Base-by-base conservation (phyloP, 2,797 vertebrate species). In the Avahi laniger region DNA sequence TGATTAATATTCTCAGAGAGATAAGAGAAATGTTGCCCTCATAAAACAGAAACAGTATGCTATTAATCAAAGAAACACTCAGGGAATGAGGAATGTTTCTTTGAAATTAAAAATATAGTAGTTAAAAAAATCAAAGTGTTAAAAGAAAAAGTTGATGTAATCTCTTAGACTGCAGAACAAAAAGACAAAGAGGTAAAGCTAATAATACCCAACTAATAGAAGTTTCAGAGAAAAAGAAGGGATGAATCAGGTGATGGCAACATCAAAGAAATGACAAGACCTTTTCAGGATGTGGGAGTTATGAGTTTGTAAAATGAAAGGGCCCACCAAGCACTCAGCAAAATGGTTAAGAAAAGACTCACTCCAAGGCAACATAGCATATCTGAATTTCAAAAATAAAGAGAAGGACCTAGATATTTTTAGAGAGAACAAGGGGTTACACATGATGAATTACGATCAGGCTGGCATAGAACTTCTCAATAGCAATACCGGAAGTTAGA, bases 41-140 rank as follows among this genome's bases (percentile, higher is more conserved):
- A 69, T 88, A 22, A 95, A 75, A 90, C 4, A 86, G n/a, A 91
- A 93, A 72, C 13, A 91, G 17, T 48, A n/a, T 87, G 24, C 33
- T 92, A 35, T 75, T 93, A 92, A 94, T 92, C 59, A 93, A 82
- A 70, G 18, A 86, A 81, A 63, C 15, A 54, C 10, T 86, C 11
- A 89, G 14, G 22, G 28, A 89, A 35, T 65, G 20, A 91, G 41
- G 4, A 87, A 46, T 11, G 43, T 26, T 72, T 90, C 26, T 86
- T 90, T 88, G 38, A 81, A 94, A 54, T 92, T 90, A 87, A 90
- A 91, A 76, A 61, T 70, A 46, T 38, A 83, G 61, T 52, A 79
- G 41, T 65, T 96, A 5, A 89, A 91, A 95, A 92, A 83, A 22
- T 73, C 48, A 11, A 80, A 83, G 0, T 63, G 20, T 67, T 73